Evolutionary conservation across 2,888 invertebrate species (phyloP), one percentile per base, ranked within the genome.

Genomic region (Hemaris fuciformis): DNA sequence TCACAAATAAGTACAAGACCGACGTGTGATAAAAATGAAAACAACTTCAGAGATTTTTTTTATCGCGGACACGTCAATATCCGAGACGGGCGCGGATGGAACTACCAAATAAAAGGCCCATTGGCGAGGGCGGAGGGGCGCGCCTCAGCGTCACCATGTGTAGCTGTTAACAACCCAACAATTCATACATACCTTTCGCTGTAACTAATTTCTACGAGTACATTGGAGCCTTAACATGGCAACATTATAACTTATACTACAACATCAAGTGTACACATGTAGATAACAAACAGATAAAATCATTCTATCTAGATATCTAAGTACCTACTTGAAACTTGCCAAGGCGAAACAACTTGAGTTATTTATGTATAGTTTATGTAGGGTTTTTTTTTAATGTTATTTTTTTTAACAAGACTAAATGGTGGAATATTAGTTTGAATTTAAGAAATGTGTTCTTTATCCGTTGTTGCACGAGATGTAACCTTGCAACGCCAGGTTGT

Each of bases 91-190:
- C 84, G 77, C 86, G 85, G 79, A 81, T 82, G 84, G 71, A 73
- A 90, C 91, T 88, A 82, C 69, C 76, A 73, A 84, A 84, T 78
- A 80, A 81, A 81, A 83, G 74, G 75, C 70, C 69, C 70, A 70
- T 67, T 73, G 77, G 75, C 80, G 80, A 76, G 77, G 79, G 76
- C 77, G 82, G 79, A 78, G 84, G 83, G 84, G 84, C 80, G 85
- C 83, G 83, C 74, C 74, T 70, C 71, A 70, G 75, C 75, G 74
- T 75, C 80, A 74, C 80, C 87, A 87, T 85, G 84, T 84, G 87
- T 77, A 81, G 70, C 65, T 66, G 67, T 63, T 68, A 78, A 78
- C 76, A 82, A 77, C 73, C 77, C 71, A 74, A 79, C 81, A 76
- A 80, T 74, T 80, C 75, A 76, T 75, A 79, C 80, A 74, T 72